phyloP scores from a whole-genome alignment of 2,888 invertebrate genomes.

The Bruchidius siliquastri region DNA sequence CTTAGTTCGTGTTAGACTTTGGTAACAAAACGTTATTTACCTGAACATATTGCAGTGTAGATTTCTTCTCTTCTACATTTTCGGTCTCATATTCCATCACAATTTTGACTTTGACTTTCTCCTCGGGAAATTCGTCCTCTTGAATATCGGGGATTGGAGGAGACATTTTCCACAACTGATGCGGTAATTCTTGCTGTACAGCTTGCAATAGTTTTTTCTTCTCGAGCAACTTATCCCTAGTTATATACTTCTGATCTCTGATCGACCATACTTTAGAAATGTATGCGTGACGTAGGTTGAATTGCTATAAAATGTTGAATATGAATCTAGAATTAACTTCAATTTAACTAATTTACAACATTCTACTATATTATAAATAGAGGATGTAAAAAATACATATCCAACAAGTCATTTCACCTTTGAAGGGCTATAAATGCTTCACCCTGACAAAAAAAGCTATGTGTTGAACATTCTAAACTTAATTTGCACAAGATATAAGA shows the following conservation, averaged over 20 bases:
- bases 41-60: not conserved
- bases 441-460: no score
- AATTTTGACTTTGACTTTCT: slow-evolving; percentile 26
- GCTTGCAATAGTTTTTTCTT: slow-evolving; percentile 43
- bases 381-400: no score
- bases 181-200: slow-evolving; percentile 49
- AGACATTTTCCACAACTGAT: slow-evolving; percentile 19
- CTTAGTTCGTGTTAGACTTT: no score
- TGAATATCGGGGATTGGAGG: slow-evolving; percentile 27
- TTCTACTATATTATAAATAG: no score
- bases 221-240: slow-evolving; percentile 43
- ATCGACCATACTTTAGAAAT: slow-evolving; percentile 48
- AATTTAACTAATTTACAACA: no score
- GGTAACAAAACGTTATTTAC: not conserved
- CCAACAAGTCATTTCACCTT: no score
- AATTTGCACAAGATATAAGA: no score
- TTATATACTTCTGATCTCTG: slow-evolving; percentile 45
- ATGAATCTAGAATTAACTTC: no score
- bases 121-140: slow-evolving; percentile 32
- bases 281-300: slow-evolving; percentile 48
- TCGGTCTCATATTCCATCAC: slow-evolving; percentile 18
- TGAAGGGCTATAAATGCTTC: no score
- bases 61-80: not conserved
- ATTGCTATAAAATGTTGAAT: slow-evolving; percentile 42
- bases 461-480: no score